phyloP scores from a whole-genome alignment of 1,140 invertebrate genomes.

The Ceratina calcarata region DNA sequence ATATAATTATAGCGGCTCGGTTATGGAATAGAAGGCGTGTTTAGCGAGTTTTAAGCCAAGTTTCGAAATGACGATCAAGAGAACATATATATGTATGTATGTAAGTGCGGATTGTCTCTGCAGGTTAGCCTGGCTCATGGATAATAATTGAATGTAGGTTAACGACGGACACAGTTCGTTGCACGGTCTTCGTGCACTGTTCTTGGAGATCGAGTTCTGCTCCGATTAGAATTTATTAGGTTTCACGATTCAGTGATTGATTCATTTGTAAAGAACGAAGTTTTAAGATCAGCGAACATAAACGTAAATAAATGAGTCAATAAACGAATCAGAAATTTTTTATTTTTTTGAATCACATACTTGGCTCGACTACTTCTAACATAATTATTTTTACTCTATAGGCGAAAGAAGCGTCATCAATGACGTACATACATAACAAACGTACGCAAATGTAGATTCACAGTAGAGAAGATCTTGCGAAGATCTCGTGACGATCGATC shows the following conservation, averaged over 20 bases:
- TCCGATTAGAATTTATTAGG: background rate
- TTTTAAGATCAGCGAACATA: no score
- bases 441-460: background rate
- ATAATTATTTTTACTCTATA: background rate
- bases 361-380: no score
- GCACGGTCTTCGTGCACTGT: background rate
- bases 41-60: constrained; percentile 28
- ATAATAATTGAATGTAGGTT: constrained; percentile 27
- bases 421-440: no score
- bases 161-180: constrained; percentile 11
- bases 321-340: no score
- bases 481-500: constrained; percentile 51
- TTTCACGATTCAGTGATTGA: no score
- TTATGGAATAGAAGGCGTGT: constrained; percentile 2
- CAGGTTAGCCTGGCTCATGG: background rate
- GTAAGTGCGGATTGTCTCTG: background rate
- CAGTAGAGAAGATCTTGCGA: constrained; percentile 39
- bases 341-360: no score
- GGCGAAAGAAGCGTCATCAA: constrained; percentile 21
- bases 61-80: constrained; percentile 22
- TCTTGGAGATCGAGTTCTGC: background rate
- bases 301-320: no score
- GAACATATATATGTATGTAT: background rate
- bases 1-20: constrained; percentile 34
- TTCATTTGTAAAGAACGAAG: no score